These are phyloP conservation scores for Porites australiensis DNA, from an alignment of 64 coral and sea anemone genomes.

Conservation along the genomic window DNA sequence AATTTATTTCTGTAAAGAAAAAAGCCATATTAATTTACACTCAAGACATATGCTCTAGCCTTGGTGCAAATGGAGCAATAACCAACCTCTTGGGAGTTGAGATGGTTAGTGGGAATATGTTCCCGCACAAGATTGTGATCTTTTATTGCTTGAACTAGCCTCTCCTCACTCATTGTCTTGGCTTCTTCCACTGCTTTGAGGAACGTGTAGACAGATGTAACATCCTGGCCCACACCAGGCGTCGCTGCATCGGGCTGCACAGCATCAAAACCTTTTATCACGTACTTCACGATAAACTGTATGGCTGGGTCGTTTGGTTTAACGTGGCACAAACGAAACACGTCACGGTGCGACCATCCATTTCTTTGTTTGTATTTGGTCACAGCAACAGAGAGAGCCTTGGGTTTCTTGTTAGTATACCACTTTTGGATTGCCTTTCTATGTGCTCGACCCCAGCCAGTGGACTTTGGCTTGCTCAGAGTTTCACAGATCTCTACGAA, in stretches of 20 bases:
- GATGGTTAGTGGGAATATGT: constrained; percentile 86
- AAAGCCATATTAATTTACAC: too few relatives aligned
- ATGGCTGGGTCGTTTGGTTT: constrained; percentile 66
- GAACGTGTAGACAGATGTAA: constrained; percentile 53
- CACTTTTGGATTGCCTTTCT: constrained; percentile 93
- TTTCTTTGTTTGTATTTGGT: constrained; percentile 98
- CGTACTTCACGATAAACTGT: constrained; percentile 85
- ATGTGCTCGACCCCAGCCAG: constrained; percentile 90
- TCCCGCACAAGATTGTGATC: constrained; percentile 75
- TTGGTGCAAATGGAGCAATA: not conserved
- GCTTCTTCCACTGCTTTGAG: constrained; percentile 70
- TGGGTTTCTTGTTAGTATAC: constrained; percentile 84
- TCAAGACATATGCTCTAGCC: too few relatives aligned
- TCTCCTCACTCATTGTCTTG: constrained; percentile 76
- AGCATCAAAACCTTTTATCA: constrained; percentile 80
- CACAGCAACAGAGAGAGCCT: constrained; percentile 71
- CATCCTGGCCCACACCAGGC: constrained; percentile 74
- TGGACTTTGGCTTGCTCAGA: constrained; percentile 63
- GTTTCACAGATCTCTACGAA: constrained; percentile 82
- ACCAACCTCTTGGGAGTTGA: constrained; percentile 71
- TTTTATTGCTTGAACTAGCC: constrained; percentile 61
- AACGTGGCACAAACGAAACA: constrained; percentile 86
- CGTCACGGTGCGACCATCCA: constrained; percentile 88
- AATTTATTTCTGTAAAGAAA: too few relatives aligned
- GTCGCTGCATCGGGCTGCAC: constrained; percentile 49